A percentile compares a stretch with the other conserved stretches of the same genome.
These are phyloP conservation scores for Pentalonia nigronervosa DNA, from an alignment of 1,140 invertebrate species.

Conservation along the genomic window DNA sequence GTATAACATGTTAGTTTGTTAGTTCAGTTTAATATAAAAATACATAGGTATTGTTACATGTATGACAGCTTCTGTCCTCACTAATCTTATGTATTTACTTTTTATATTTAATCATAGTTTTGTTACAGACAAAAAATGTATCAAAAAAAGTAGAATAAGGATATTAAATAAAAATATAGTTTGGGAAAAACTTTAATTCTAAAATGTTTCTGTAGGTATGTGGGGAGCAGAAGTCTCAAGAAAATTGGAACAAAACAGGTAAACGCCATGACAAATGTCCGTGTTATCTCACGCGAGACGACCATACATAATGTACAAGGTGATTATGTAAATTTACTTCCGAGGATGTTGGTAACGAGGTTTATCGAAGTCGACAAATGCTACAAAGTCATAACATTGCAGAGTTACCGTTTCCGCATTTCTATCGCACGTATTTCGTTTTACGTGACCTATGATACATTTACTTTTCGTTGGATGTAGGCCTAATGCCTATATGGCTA, in stretches of 20 bases:
- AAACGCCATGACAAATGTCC: neutral
- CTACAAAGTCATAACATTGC: constrained; percentile 16
- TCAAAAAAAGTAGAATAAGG: neutral
- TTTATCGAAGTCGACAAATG: constrained; percentile 28
- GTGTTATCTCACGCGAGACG: constrained; percentile 28
- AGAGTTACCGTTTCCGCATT: neutral
- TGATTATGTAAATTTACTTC: constrained; percentile 44
- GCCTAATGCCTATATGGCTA: neutral
- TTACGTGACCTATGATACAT: neutral
- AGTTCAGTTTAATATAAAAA: neutral
- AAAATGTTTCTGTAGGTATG: neutral
- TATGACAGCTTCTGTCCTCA: neutral
- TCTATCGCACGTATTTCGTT: neutral
- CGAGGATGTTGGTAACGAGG: neutral
- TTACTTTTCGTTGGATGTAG: neutral
- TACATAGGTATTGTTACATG: neutral
- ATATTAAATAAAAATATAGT: neutral
- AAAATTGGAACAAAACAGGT: constrained; percentile 36
- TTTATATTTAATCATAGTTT: neutral
- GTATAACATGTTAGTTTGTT: no score
- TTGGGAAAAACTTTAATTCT: neutral
- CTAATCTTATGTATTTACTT: neutral
- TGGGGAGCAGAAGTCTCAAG: neutral
- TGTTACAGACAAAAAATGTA: neutral
- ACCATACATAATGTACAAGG: constrained; percentile 38